A percentile compares a stretch with the other conserved stretches of the same genome.
Conservation (phyloP, 92 coral and sea anemone genomes). For the Scolanthus callimorphus region DNA sequence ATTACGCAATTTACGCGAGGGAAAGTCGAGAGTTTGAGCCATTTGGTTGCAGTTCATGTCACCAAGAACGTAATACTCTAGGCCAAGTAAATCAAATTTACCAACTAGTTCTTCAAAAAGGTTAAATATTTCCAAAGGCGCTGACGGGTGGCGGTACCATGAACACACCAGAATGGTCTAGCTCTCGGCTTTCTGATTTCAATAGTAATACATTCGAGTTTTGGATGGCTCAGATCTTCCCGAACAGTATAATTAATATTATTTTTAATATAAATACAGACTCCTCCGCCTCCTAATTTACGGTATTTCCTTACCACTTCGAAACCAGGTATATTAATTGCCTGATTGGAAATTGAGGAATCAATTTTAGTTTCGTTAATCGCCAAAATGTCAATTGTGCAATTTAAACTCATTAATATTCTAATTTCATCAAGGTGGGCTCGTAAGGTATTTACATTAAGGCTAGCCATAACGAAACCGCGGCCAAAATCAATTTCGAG, state of each 20-base stretch:
- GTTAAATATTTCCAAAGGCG: constrained; percentile 21
- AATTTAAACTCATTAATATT: constrained; percentile 17
- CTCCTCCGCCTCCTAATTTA: constrained; percentile 24
- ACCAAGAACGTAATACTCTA: constrained; percentile 38
- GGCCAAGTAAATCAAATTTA: constrained; percentile 44
- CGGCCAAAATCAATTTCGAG: no score
- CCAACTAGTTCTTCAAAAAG: constrained; percentile 34
- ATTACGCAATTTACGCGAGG: constrained; percentile 33
- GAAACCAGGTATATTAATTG: constrained; percentile 27
- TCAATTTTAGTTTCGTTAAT: constrained; percentile 48
- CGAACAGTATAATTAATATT: constrained; percentile 19
- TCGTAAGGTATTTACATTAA: constrained; percentile 29
- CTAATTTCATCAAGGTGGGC: constrained; percentile 36
- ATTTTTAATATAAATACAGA: constrained; percentile 27
- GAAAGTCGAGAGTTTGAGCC: constrained; percentile 4
- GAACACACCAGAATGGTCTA: constrained; percentile 25
- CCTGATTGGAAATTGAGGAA: constrained; percentile 6
- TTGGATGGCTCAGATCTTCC: constrained; percentile 1
- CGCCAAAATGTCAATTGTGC: constrained; percentile 35
- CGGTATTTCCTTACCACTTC: constrained; percentile 36
- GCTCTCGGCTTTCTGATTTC: constrained; percentile 37
- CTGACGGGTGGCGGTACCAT: constrained; percentile 52
- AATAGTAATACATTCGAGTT: constrained; percentile 19
- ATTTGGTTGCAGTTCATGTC: constrained; percentile 44
- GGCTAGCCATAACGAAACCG: constrained; percentile 20